phyloP scores from a whole-genome alignment of 1,140 invertebrate species.

The Lithobius niger region DNA sequence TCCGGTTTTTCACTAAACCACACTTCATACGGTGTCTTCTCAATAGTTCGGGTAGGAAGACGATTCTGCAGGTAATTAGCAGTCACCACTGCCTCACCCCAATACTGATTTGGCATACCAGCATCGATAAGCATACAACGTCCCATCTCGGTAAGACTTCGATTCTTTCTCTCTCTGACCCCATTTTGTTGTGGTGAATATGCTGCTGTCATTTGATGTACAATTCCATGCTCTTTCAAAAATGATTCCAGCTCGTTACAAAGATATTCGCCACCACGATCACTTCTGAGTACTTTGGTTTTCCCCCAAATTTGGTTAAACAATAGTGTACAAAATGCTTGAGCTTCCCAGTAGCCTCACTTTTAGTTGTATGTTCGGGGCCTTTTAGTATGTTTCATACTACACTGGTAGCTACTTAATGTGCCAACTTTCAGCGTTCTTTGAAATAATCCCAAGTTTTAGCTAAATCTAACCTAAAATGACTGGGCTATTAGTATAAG shows the following conservation, averaged over 20 bases:
- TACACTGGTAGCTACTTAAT: no score
- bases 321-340: background rate
- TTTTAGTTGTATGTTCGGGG: no score
- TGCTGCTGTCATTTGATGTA: slow-evolving; percentile 25
- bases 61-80: slow-evolving; percentile 33
- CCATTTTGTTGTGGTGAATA: slow-evolving; percentile 34
- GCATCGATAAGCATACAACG: slow-evolving; percentile 1
- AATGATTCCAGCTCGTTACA: slow-evolving; percentile 6
- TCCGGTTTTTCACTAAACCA: slow-evolving; percentile 34
- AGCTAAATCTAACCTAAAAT: no score
- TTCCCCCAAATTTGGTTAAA: background rate
- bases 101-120: background rate
- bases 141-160: slow-evolving; percentile 23
- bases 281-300: slow-evolving; percentile 7
- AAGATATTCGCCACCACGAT: slow-evolving; percentile 12
- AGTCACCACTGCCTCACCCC: slow-evolving; percentile 16
- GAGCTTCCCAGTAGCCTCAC: background rate
- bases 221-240: slow-evolving; percentile 22
- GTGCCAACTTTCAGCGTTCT: no score
- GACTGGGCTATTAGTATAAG: no score
- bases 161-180: slow-evolving; percentile 28
- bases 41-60: slow-evolving; percentile 27
- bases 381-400: no score
- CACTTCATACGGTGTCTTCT: slow-evolving; percentile 30
- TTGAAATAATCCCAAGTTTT: no score